These are phyloP conservation scores for Teleogryllus occipitalis DNA, from an alignment of 1,140 invertebrate species.

Conservation along the genomic window DNA sequence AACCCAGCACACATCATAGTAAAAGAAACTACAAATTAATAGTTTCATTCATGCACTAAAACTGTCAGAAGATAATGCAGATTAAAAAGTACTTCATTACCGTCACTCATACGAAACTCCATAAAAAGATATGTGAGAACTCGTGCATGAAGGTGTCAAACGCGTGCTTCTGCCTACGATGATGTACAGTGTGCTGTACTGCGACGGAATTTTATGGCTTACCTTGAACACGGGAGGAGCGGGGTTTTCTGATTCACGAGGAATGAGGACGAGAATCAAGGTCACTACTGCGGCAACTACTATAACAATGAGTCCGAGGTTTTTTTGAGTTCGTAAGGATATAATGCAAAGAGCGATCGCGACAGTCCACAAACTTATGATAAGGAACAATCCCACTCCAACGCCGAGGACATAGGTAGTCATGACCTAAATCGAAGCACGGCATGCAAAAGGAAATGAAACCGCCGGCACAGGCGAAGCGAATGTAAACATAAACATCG, in stretches of 20 bases:
- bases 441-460: not conserved
- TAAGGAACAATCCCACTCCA: conserved; percentile 45
- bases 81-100: too few relatives aligned
- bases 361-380: conserved; percentile 45
- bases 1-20: too few relatives aligned
- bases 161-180: too few relatives aligned
- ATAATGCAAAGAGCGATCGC: conserved; percentile 45
- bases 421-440: conserved; percentile 27
- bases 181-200: too few relatives aligned
- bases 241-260: conserved; percentile 36
- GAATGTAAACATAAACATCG: not conserved
- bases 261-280: conserved; percentile 43
- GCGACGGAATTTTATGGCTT: not conserved
- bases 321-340: conserved; percentile 45
- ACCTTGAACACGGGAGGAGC: conserved; percentile 12
- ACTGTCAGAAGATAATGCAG: too few relatives aligned
- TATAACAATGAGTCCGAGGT: conserved; percentile 42
- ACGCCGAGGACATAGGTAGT: conserved; percentile 43
- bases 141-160: too few relatives aligned
- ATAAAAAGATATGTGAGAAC: too few relatives aligned
- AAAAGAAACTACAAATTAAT: too few relatives aligned
- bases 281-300: conserved; percentile 40
- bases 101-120: too few relatives aligned
- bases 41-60: too few relatives aligned
- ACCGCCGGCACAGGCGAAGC: not conserved